These are phyloP conservation scores for Zaprionus obscuricornis DNA, from an alignment of 2,888 invertebrate genomes.

Conservation along the genomic window DNA sequence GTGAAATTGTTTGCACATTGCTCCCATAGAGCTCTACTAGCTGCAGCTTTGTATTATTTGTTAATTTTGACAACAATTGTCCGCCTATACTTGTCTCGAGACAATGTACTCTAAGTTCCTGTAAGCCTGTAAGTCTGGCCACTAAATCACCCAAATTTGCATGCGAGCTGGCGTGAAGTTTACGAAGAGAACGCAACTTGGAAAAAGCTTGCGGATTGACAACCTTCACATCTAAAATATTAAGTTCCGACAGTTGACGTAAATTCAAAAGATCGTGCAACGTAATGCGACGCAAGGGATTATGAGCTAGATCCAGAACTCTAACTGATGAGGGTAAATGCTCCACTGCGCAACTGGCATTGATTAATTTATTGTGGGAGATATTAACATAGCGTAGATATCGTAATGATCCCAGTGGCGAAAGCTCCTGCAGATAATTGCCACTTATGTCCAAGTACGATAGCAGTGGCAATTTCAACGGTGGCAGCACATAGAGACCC, in stretches of 20 bases:
- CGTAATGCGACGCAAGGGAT: constrained; percentile 91
- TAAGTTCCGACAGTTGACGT: constrained; percentile 89
- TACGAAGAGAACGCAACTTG: constrained; percentile 88
- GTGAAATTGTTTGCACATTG: constrained; percentile 89
- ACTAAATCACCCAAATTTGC: constrained; percentile 89
- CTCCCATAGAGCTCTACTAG: constrained; percentile 91
- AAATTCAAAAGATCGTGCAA: constrained; percentile 83
- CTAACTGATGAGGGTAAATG: constrained; percentile 89
- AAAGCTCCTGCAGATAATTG: constrained; percentile 89
- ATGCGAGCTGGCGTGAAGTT: constrained; percentile 90
- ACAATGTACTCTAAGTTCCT: constrained; percentile 90
- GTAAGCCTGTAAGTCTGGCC: constrained; percentile 88
- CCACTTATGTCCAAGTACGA: constrained; percentile 91
- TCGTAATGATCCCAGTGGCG: constrained; percentile 88
- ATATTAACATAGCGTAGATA: constrained; percentile 90
- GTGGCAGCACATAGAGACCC: constrained; percentile 90
- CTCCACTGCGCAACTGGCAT: constrained; percentile 90
- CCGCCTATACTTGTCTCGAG: constrained; percentile 89
- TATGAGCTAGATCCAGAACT: constrained; percentile 90
- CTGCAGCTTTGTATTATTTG: constrained; percentile 91
- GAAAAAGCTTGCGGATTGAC: constrained; percentile 90
- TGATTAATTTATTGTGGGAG: constrained; percentile 90
- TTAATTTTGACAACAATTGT: constrained; percentile 87
- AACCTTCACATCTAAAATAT: constrained; percentile 88
- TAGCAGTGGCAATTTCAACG: constrained; percentile 90